Evolutionary conservation across 2,113 vertebrate species (phyloP), one percentile per base, ranked within the genome.

Genomic region (Holacanthus passer): DNA sequence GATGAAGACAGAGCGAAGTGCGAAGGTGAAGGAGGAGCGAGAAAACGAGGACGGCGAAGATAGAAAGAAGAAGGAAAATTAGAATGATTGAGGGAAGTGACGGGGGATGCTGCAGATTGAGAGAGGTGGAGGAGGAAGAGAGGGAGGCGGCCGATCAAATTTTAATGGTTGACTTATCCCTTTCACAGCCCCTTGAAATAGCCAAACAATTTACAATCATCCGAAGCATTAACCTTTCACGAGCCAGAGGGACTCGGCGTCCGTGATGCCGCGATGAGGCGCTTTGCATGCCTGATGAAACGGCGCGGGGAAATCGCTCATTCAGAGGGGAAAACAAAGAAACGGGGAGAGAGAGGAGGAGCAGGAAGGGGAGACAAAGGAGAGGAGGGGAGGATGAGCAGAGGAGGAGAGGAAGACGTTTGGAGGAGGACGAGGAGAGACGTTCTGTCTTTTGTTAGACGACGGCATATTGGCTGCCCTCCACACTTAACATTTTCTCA

Each of bases 131-230:
- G 16, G 81, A 67, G 9, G 29, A 76, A 22, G 41, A 79, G 82
- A 29, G 29, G 62, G 77, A 80, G 77, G 77, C 55, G 78, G 82
- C 32, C 70, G 67, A 93, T 92, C 87, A 89, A 82, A 92, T 92
- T 91, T 93, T 91, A 92, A n/a, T 87, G 89, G 83, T 92, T 89
- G 87, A 92, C 55, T 85, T 88, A 69, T 90, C 68, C 87, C 69
- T 91, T 88, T 85, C 88, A 82, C 86, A 68, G 85, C 87, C 79
- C 62, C 87, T 80, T 68, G 84, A 89, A 93, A 93, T 83, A 91
- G 87, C 86, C 79, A 92, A 92, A 93, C 91, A 92, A 90, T 94
- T 93, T 93, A 92, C 89, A 91, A 86, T 93, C 91, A 92, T 89
- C 85, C 81, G 70, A 91, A 76, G 86, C 89, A 91, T 94, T 94